These are phyloP conservation scores for Microvelia longipes DNA, from an alignment of 1,140 invertebrate genomes.

Conservation along the genomic window DNA sequence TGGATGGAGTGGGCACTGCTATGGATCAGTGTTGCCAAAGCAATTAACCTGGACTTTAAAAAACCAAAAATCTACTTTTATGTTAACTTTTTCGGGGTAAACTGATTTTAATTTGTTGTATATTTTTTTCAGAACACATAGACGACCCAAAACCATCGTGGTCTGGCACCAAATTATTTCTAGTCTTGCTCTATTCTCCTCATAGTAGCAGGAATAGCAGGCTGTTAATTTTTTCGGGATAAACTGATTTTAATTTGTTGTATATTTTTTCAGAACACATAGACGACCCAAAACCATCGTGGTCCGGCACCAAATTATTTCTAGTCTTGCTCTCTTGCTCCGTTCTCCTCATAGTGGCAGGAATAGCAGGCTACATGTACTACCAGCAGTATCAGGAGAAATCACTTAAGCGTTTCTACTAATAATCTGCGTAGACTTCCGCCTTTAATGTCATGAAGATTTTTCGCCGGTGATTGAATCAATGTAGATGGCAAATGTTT, in stretches of 20 bases:
- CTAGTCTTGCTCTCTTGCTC: constrained; percentile 64
- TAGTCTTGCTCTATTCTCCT: constrained; percentile 69
- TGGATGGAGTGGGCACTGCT: no score
- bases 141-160: constrained; percentile 70
- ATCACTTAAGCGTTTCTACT: constrained; percentile 81
- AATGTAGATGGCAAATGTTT: no score
- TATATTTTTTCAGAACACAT: constrained; percentile 49
- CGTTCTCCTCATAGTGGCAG: constrained; percentile 56
- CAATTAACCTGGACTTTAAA: not conserved
- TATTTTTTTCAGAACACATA: constrained; percentile 50
- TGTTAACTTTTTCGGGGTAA: no score
- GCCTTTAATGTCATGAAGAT: no score
- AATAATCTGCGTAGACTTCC: no score
- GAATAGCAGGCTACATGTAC: constrained; percentile 74
- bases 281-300: constrained; percentile 66
- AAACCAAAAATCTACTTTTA: not conserved
- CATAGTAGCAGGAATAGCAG: constrained; percentile 63
- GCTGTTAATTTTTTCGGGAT: no score
- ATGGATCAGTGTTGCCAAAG: no score
- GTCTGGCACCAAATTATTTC: constrained; percentile 76
- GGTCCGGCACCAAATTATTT: constrained; percentile 79
- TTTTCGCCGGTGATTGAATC: no score
- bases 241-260: constrained; percentile 8
- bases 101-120: constrained; percentile 9
- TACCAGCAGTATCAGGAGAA: constrained; percentile 84